Percentiles rank a stretch among this genome's conserved stretches.
These are phyloP conservation scores for Tragelaphus strepsiceros DNA, from an alignment of 2,113 vertebrate genomes.

Conservation along the genomic window DNA sequence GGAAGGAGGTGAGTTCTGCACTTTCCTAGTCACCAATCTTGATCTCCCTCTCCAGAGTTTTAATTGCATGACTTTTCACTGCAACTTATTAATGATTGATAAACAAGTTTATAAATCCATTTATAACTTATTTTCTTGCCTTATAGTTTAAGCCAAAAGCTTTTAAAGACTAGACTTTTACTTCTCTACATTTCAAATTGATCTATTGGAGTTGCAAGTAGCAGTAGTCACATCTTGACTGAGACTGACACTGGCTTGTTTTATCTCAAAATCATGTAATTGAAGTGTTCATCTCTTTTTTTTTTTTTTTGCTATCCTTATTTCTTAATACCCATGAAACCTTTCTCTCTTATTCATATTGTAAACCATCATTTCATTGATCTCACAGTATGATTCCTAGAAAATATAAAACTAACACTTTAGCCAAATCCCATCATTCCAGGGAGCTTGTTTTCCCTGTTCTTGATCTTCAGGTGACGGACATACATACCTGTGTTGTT, in stretches of 20 bases:
- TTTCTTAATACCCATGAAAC: neutral
- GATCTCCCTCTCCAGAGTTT: neutral
- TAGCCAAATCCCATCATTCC: neutral
- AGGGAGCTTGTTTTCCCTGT: neutral
- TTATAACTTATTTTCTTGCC: neutral
- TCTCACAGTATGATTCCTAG: neutral
- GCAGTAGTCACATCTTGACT: neutral
- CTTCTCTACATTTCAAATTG: neutral
- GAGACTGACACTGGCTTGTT: neutral
- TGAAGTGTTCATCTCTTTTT: neutral
- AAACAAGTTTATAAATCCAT: neutral
- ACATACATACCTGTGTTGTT: neutral
- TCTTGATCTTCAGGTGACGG: neutral
- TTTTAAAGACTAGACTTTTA: neutral
- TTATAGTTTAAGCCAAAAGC: neutral
- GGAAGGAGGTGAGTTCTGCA: neutral
- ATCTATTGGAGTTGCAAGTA: neutral
- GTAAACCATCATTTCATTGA: neutral
- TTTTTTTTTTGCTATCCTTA: neutral
- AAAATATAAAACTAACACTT: neutral
- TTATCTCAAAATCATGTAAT: neutral
- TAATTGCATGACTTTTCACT: neutral
- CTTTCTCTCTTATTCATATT: neutral
- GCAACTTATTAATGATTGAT: neutral
- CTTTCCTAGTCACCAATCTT: neutral